Conservation (phyloP, 1,140 invertebrate species). For the Temnothorax curvispinosus region DNA sequence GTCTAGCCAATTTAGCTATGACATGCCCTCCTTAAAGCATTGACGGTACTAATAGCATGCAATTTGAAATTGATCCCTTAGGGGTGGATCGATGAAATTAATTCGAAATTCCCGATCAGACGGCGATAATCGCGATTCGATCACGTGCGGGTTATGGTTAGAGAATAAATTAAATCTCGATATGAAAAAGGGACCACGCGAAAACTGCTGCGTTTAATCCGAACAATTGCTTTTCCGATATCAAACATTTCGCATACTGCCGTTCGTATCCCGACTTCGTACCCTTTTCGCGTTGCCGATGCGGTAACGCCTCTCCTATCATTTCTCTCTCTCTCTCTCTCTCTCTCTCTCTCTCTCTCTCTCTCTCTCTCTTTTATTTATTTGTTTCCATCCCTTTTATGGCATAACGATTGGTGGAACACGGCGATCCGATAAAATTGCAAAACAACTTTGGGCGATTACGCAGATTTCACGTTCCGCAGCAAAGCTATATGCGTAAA, state of each 20-base stretch:
- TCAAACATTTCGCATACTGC: slow-evolving; percentile 72
- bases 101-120: slow-evolving; percentile 75
- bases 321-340: not conserved
- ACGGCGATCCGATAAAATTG: slow-evolving; percentile 73
- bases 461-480: slow-evolving; percentile 49
- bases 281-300: slow-evolving; percentile 21
- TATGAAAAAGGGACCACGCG: slow-evolving; percentile 74
- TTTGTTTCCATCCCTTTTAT: slow-evolving; percentile 67
- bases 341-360: not conserved
- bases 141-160: slow-evolving; percentile 49
- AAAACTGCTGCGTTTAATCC: slow-evolving; percentile 77
- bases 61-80: slow-evolving; percentile 49
- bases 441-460: slow-evolving; percentile 73
- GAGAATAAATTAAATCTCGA: slow-evolving; percentile 76
- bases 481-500: not conserved
- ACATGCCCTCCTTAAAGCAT: slow-evolving; percentile 18
- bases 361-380: slow-evolving; percentile 37
- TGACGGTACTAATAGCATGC: slow-evolving; percentile 9
- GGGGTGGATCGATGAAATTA: slow-evolving; percentile 63
- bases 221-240: slow-evolving; percentile 79
- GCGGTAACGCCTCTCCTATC: not conserved
- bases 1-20: slow-evolving; percentile 6
- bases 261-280: slow-evolving; percentile 71
- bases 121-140: slow-evolving; percentile 73
- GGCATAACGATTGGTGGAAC: slow-evolving; percentile 70